Evolutionary conservation across 1,140 invertebrate genomes (phyloP), one percentile per base, ranked within the genome.

Genomic region (Caenorhabditis briggsae): DNA sequence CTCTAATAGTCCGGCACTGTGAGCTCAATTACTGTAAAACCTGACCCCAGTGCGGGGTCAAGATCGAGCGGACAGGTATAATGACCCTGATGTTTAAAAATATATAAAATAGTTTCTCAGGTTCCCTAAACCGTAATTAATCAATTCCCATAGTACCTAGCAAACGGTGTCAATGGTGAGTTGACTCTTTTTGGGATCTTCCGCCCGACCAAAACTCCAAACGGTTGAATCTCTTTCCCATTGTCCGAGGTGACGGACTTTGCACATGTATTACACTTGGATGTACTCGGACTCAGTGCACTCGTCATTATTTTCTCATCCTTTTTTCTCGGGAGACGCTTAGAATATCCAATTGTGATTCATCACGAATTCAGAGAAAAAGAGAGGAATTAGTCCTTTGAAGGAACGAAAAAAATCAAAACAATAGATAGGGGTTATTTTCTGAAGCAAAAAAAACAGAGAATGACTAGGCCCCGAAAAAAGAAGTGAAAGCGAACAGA

Each of bases 161-260:
- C 84, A 78, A 85, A 85, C 20, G 84, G 48, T 12, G 70, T 85
- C 50, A 78, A 85, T 50, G 48, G 84, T 5, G 70, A 78, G n/a
- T 20, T 78, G 46, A 78, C 70, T 9, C 70, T 41, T 25, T 78
- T 78, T n/a, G 50, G 70, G 20, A 85, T 16, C 46, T 85, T 85
- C 6, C 58, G 18, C 12, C 74, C 84, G 9, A 85, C 84, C n/a
- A 59, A 48, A 1, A 85, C 84, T 50, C 84, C 84, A 25, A 85
- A 85, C 25, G 84, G 84, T 58, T 85, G 84, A n/a, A 85, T 85
- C 53, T 85, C 84, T 25, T 85, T 85, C 8, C 48, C 84, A 33
- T n/a, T 50, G 46, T 48, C 70, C n/a, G 70, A 61, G 5, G 16
- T 58, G 16, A n/a, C 16, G n/a, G 16, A n/a, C 8, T 61, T 61